These are phyloP conservation scores for Zonitis immaculata DNA, from an alignment of 2,888 invertebrate species.

Conservation along the genomic window DNA sequence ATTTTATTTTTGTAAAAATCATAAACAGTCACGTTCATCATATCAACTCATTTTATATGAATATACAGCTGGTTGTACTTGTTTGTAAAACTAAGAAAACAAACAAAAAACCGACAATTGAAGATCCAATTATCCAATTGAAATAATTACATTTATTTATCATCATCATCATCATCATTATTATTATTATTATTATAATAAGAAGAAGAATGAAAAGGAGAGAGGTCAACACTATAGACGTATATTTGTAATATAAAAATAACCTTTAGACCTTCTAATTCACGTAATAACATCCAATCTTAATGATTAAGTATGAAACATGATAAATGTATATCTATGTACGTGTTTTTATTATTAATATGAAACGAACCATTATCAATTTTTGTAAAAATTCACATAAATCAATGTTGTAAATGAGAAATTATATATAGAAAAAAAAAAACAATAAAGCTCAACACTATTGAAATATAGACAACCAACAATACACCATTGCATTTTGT, in stretches of 20 bases:
- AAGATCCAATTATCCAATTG: conserved; percentile 37
- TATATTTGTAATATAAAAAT: conserved; percentile 12
- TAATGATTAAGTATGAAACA: conserved; percentile 27
- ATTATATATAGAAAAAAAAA: background rate
- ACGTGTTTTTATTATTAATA: conserved; percentile 9
- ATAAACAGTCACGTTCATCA: conserved; percentile 12
- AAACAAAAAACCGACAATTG: conserved; percentile 29
- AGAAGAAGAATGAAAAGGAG: conserved; percentile 12
- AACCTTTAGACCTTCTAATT: conserved; percentile 28
- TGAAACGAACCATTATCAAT: too few relatives aligned
- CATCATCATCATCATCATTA: too few relatives aligned
- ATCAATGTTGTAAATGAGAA: background rate
- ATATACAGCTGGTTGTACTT: background rate
- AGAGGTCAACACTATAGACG: conserved; percentile 28
- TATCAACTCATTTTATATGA: background rate
- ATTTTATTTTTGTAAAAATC: background rate
- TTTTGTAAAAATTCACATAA: too few relatives aligned
- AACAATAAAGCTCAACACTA: background rate
- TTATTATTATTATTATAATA: conserved; percentile 13
- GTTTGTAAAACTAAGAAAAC: conserved; percentile 11
- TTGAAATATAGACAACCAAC: too few relatives aligned
- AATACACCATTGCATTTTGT: too few relatives aligned
- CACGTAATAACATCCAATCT: conserved; percentile 26
- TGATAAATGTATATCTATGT: conserved; percentile 24
- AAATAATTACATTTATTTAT: too few relatives aligned